These are phyloP conservation scores for Drosophila percnosoma DNA, from an alignment of 2,888 invertebrate genomes.

Conservation along the genomic window DNA sequence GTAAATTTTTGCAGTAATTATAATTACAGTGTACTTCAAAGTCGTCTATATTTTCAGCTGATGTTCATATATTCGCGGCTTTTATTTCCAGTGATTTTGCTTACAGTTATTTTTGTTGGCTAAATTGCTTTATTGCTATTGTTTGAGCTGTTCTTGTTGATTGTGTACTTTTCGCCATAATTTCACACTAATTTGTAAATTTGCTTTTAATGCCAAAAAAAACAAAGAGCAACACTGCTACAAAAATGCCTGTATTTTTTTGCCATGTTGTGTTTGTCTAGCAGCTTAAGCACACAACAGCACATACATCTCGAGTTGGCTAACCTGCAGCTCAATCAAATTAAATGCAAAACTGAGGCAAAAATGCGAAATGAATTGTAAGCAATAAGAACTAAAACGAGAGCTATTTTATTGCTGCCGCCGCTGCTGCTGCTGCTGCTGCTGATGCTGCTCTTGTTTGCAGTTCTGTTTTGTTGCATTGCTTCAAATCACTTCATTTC, in stretches of 20 bases:
- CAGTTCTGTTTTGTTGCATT: slow-evolving; percentile 12
- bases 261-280: not conserved
- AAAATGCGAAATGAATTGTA: slow-evolving; percentile 46
- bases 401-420: slow-evolving; percentile 17
- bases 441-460: not conserved
- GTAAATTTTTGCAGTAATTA: not conserved
- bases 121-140: slow-evolving; percentile 37
- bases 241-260: slow-evolving; percentile 27
- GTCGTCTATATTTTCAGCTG: slow-evolving; percentile 1
- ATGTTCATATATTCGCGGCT: slow-evolving; percentile 34
- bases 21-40: slow-evolving; percentile 17
- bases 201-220: slow-evolving; percentile 70
- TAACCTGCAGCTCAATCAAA: slow-evolving; percentile 47
- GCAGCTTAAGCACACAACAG: not conserved
- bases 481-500: slow-evolving; percentile 77
- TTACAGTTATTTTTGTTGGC: slow-evolving; percentile 20
- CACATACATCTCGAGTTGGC: slow-evolving; percentile 8
- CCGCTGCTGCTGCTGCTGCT: slow-evolving; percentile 3
- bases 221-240: slow-evolving; percentile 59
- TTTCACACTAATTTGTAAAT: slow-evolving; percentile 78
- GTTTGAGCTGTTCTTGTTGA: slow-evolving; percentile 36
- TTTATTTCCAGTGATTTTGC: slow-evolving; percentile 47
- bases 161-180: slow-evolving; percentile 61
- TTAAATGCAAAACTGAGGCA: slow-evolving; percentile 42
- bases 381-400: slow-evolving; percentile 45